Evolutionary conservation across 2,888 invertebrate genomes (phyloP).

Genomic region (Xestia c-nigrum): DNA sequence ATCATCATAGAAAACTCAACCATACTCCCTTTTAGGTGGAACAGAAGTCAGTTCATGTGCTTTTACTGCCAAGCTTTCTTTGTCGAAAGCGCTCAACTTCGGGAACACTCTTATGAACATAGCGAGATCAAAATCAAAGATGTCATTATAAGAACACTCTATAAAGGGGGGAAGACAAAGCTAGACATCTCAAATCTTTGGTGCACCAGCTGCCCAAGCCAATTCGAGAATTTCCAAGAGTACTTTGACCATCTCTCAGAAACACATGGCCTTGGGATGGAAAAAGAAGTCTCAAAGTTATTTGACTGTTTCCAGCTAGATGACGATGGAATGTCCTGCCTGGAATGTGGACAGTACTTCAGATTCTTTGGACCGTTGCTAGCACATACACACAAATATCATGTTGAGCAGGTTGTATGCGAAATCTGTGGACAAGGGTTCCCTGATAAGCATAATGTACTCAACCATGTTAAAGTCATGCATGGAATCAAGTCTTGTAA

Average conservation of each 20-base stretch:
- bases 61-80: slow-evolving; percentile 63
- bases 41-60: slow-evolving; percentile 65
- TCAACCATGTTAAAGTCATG: slow-evolving; percentile 71
- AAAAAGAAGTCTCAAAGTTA: slow-evolving; percentile 58
- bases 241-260: slow-evolving; percentile 70
- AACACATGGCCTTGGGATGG: slow-evolving; percentile 64
- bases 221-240: slow-evolving; percentile 66
- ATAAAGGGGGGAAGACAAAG: slow-evolving; percentile 68
- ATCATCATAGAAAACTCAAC: slow-evolving; percentile 63
- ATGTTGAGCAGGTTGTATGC: slow-evolving; percentile 70
- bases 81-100: slow-evolving; percentile 49
- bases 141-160: slow-evolving; percentile 56
- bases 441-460: slow-evolving; percentile 69
- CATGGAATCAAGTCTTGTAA: slow-evolving; percentile 72
- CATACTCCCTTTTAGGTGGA: slow-evolving; percentile 66
- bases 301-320: slow-evolving; percentile 73
- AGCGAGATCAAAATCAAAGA: slow-evolving; percentile 67
- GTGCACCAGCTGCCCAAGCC: slow-evolving; percentile 71
- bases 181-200: slow-evolving; percentile 72
- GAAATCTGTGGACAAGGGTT: slow-evolving; percentile 79
- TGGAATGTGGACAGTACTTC: slow-evolving; percentile 76
- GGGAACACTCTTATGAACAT: slow-evolving; percentile 72
- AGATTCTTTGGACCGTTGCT: slow-evolving; percentile 76
- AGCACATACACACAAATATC: slow-evolving; percentile 73
- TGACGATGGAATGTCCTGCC: slow-evolving; percentile 74